Conservation (phyloP, 2,888 invertebrate genomes). For the Phaedon cochleariae region DNA sequence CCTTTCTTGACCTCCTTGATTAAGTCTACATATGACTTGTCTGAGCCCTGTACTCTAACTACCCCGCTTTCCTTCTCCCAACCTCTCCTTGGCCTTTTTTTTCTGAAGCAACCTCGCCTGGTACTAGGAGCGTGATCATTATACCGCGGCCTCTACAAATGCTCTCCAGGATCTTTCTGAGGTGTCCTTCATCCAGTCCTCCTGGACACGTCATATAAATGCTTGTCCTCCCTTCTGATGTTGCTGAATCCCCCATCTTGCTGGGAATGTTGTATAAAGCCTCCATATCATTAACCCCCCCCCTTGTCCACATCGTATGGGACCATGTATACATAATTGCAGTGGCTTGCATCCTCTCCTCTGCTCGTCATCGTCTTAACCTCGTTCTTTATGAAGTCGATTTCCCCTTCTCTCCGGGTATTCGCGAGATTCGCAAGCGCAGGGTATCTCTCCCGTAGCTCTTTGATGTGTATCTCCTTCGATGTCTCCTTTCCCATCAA, state of each 20-base stretch:
- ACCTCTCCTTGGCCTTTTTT: neutral
- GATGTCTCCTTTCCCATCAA: neutral
- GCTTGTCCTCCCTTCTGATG: neutral
- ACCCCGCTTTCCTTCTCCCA: too few relatives aligned
- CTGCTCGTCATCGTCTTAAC: conserved; percentile 3
- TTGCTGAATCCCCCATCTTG: neutral
- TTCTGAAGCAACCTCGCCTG: neutral
- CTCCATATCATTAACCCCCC: neutral
- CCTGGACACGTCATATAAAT: neutral
- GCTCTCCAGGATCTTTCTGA: neutral
- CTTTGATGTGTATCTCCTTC: neutral
- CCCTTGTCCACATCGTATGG: neutral
- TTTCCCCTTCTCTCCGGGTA: neutral
- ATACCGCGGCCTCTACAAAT: neutral
- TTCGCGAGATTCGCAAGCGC: neutral
- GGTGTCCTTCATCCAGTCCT: neutral
- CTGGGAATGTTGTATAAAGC: neutral
- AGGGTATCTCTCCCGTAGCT: neutral
- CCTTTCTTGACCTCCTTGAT: too few relatives aligned
- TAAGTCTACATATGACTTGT: too few relatives aligned
- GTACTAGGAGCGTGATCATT: neutral
- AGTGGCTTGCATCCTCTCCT: neutral
- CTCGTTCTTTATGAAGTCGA: neutral
- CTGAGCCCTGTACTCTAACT: too few relatives aligned
- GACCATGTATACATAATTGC: neutral